Percentiles rank a stretch among this genome's conserved stretches.
Conservation (phyloP, 2,888 invertebrate genomes). For the Mystacides longicornis region DNA sequence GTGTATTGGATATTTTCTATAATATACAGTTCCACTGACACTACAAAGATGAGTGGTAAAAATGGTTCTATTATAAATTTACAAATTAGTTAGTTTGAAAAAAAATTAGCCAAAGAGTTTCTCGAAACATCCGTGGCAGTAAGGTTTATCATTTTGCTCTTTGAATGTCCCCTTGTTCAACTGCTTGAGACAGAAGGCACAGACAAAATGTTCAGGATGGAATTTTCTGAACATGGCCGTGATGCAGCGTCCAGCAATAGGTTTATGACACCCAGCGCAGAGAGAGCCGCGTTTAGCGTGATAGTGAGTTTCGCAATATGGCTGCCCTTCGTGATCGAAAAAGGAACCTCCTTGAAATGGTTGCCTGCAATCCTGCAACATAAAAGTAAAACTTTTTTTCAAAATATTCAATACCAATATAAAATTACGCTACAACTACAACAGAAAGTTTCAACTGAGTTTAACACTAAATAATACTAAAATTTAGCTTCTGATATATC, state of each 20-base stretch:
- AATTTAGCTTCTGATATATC: too few relatives aligned
- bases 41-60: too few relatives aligned
- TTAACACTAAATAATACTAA: background rate
- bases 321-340: constrained; percentile 96
- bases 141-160: constrained; percentile 97
- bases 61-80: too few relatives aligned
- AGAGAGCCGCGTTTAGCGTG: constrained; percentile 95
- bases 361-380: constrained; percentile 85
- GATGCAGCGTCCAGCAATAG: constrained; percentile 95
- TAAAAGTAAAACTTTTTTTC: background rate
- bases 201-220: constrained; percentile 99
- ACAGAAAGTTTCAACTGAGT: background rate
- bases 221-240: constrained; percentile 99
- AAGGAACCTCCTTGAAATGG: constrained; percentile 97
- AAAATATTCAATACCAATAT: too few relatives aligned
- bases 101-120: constrained; percentile 71
- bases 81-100: too few relatives aligned
- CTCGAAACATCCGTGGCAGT: constrained; percentile 96
- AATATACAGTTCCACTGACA: too few relatives aligned
- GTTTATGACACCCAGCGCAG: constrained; percentile 96
- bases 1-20: too few relatives aligned
- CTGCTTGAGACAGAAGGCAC: constrained; percentile 97
- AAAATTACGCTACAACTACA: too few relatives aligned
- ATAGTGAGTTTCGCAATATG: constrained; percentile 98
- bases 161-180: constrained; percentile 99